Base-by-base conservation (phyloP, 2,888 invertebrate species). In the Lithophane semibrunnea region DNA sequence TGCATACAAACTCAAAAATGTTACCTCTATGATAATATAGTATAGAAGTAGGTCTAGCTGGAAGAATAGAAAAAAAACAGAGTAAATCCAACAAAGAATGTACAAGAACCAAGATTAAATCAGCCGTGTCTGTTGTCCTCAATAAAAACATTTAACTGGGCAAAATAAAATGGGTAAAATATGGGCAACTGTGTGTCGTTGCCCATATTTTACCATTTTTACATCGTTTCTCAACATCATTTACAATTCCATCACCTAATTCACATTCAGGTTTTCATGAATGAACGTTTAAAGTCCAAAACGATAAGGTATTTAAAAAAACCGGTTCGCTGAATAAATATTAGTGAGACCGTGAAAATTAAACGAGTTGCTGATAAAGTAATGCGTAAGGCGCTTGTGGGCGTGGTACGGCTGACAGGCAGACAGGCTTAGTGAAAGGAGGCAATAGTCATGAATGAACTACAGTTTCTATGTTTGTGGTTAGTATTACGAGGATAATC, bases 221-320 rank as follows among this genome's bases (percentile, higher is more conserved):
- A 61, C 29, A 60, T 49, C n/a, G 29, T 61, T 67, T 52, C 60
- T 44, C 21, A 54, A 73, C 29, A 49, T 63, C 64, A 72, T 86
- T 86, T 74, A 42, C 79, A 83, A 79, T 79, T 86, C 49, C 68
- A 88, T 76, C 68, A 74, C 79, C 67, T 78, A 75, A 80, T 84
- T 81, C 63, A 61, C 72, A 81, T 82, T 84, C 78, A 81, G 66
- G 79, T 84, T 82, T 79, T 87, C 87, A 79, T 87, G 85, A 85
- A 88, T 87, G 80, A 80, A 85, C 70, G 68, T 85, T 75, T 64
- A 74, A 77, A 84, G 42, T 75, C n/a, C 71, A 86, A 73, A 42
- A 60, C 67, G 79, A 83, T 74, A 79, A 74, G 42, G 65, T 67
- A 47, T 79, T 74, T 76, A 54, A 61, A 73, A 72, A 66, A 77